phyloP scores from a whole-genome alignment of 2,113 vertebrate genomes.

The Stegostoma tigrinum region DNA sequence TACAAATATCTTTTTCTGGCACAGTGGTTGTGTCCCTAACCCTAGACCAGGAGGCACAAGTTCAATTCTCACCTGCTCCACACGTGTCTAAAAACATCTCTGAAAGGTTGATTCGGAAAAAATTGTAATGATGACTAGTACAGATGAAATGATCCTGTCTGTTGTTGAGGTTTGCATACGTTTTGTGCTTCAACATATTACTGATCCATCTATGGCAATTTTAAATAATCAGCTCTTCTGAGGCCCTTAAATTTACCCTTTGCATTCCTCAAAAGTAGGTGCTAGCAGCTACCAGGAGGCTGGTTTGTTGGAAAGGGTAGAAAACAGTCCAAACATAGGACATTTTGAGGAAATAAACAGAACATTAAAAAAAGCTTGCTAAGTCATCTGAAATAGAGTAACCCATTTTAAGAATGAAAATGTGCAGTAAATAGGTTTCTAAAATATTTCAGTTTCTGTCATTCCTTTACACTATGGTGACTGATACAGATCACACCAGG shows the following conservation, averaged over 20 bases:
- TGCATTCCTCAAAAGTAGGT: not conserved
- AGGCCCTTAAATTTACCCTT: not conserved
- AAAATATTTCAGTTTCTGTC: not conserved
- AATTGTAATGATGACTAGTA: too few relatives aligned
- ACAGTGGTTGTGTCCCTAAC: too few relatives aligned
- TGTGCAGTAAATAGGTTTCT: not conserved
- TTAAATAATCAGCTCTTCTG: not conserved
- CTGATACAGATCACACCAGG: not conserved
- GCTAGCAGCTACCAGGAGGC: not conserved
- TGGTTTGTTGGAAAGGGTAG: not conserved
- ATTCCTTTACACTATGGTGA: not conserved
- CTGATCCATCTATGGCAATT: not conserved
- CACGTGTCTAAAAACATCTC: too few relatives aligned
- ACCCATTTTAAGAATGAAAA: not conserved
- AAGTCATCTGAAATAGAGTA: not conserved
- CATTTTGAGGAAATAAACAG: not conserved
- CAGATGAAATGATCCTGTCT: not conserved
- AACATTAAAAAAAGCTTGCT: not conserved
- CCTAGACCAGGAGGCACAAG: too few relatives aligned
- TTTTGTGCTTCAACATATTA: not conserved
- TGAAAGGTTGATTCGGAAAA: too few relatives aligned
- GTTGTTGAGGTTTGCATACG: not conserved
- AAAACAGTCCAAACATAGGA: not conserved
- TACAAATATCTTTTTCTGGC: not conserved
- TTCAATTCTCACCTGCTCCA: too few relatives aligned